A percentile compares a stretch with the other conserved stretches of the same genome.
These are phyloP conservation scores for Podarcis raffonei DNA, from an alignment of 2,113 vertebrate genomes.

Conservation along the genomic window DNA sequence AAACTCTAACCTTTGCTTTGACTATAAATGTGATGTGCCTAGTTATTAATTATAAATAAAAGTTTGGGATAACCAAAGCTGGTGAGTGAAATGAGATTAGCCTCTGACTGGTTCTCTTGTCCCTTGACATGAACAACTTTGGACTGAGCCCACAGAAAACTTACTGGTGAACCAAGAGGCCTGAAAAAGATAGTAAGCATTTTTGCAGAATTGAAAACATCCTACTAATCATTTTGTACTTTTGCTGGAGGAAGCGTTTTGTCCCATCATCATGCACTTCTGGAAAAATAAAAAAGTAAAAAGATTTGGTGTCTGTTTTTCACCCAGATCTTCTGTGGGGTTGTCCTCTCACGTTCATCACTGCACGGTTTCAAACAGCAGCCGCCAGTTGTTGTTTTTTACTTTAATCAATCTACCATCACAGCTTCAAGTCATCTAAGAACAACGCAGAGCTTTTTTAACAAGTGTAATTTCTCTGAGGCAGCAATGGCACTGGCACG, in stretches of 20 bases:
- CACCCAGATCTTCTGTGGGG: conserved; percentile 11
- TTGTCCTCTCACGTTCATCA: accelerated
- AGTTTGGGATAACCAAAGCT: conserved; percentile 24
- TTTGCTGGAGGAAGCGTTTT: not conserved
- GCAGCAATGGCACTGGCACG: conserved; percentile 36
- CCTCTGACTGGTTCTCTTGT: conserved; percentile 33
- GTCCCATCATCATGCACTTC: conserved; percentile 2
- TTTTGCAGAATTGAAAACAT: conserved; percentile 11
- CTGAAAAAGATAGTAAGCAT: not conserved
- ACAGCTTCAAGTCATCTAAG: conserved; percentile 28
- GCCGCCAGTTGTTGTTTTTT: not conserved
- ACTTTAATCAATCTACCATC: conserved; percentile 38
- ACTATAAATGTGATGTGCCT: conserved; percentile 56
- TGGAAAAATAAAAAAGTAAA: not conserved
- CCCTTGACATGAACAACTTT: conserved; percentile 22
- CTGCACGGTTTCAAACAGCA: conserved; percentile 10
- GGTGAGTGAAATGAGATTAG: conserved; percentile 53
- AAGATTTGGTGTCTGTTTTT: not conserved
- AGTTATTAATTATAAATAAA: conserved; percentile 46
- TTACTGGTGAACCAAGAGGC: conserved; percentile 46
- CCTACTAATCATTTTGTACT: conserved; percentile 5
- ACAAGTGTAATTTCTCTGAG: conserved; percentile 37
- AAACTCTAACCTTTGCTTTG: conserved; percentile 40
- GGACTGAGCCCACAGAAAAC: conserved; percentile 23
- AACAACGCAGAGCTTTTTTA: conserved; percentile 37